phyloP scores from a whole-genome alignment of 2,888 invertebrate genomes.

The Epistrophe grossulariae region DNA sequence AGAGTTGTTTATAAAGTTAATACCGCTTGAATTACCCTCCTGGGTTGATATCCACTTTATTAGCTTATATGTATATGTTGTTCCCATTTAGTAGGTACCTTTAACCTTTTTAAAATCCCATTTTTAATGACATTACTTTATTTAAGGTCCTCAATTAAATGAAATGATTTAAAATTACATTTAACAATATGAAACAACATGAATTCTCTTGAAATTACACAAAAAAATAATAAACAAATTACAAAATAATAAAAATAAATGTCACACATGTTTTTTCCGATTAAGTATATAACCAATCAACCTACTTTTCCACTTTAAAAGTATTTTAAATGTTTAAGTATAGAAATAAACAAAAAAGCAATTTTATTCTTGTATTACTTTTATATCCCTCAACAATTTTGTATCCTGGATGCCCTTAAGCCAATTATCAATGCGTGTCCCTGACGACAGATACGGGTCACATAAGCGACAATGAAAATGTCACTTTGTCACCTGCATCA shows the following conservation, averaged over 20 bases:
- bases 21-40: too few species aligned
- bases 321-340: neutral
- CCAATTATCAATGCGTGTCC: constrained; percentile 48
- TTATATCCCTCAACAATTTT: constrained; percentile 38
- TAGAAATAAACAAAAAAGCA: neutral
- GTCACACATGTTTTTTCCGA: neutral
- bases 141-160: too few species aligned
- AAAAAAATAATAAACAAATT: neutral
- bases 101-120: too few species aligned
- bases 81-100: too few species aligned
- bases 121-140: too few species aligned
- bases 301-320: neutral
- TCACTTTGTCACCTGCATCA: constrained; percentile 71
- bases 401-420: constrained; percentile 11
- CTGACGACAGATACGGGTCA: constrained; percentile 31
- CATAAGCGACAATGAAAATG: constrained; percentile 63
- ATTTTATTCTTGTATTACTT: constrained; percentile 2
- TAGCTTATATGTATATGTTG: too few species aligned
- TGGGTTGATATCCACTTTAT: too few species aligned
- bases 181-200: too few species aligned
- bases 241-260: neutral
- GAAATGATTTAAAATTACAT: too few species aligned
- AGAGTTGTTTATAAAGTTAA: too few species aligned
- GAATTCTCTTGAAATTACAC: too few species aligned
- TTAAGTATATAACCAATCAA: neutral